Base-by-base conservation (phyloP, 2,888 invertebrate genomes). In the Caenorhabditis panamensis region DNA sequence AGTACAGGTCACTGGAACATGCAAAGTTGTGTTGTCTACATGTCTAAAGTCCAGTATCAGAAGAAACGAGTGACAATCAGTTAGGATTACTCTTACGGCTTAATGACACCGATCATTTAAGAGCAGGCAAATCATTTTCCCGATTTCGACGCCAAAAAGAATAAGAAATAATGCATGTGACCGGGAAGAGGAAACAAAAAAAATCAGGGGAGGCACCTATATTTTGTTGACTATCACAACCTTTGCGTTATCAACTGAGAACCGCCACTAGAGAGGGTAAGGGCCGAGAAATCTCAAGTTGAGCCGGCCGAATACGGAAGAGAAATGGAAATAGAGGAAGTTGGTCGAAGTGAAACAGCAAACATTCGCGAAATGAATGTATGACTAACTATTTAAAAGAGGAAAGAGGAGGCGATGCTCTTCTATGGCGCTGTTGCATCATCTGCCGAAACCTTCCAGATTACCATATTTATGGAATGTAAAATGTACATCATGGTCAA, bases 361-460 rank as follows among this genome's bases (percentile, higher is more conserved):
- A 54, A 51, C 41, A 54, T 47, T 16, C 9, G 20, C 22, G 26
- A 16, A 37, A 61, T 20, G 26, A 26, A n/a, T 44, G 26, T 44
- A 11, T 61, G 22, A 28, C 54, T 9, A 28, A 54, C 26, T 54
- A 26, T 54, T 26, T n/a, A 26, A 54, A 26, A 28, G 54, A 1
- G 26, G 51, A 24, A 6, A 24, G 51, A 11, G 24, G 24, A n/a
- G 54, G 28, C 54, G 28, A 22, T 54, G 54, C 54, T 54, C 54
- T n/a, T 54, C 54, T 54, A 28, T 22, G 31, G 24, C n/a, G 18
- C 41, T 18, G 51, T 73, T 75, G 13, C 75, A 67, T 75, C 75
- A 75, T 75, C 75, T 67, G 41, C 20, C 59, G 75, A 61, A 75
- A 75, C 53, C 18, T 37, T 37, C 6, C 41, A 59, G 51, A 61